Base-by-base conservation (phyloP, 1,140 invertebrate genomes). In the Drosophila kohkoa region DNA sequence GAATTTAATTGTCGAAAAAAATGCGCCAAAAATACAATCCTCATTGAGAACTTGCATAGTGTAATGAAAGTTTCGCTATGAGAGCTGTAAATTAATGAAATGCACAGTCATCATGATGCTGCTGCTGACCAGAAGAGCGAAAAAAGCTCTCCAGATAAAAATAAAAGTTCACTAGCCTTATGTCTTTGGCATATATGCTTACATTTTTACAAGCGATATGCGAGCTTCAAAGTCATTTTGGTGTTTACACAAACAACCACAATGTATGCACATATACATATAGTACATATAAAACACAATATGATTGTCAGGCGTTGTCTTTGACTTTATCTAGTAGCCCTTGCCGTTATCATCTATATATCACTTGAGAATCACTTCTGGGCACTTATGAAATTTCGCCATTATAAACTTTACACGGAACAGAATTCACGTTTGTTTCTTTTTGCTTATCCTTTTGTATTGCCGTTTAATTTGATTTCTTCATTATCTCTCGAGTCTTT, bases 31-130 rank as follows among this genome's bases (percentile, higher is more conserved):
- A 55, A 10, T 2, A 1, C 3, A 20, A 25, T 25, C 0, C 49
- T 1, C 5, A 32, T 32, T 54, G 13, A 11, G 5, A 54, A 3
- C 6, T 13, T 51, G 30, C n/a, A 8, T 5, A 32, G 5, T 38
- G 15, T 15, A 46, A 55, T 25, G 15, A 38, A 59, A 59, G 10
- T 32, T 52, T 38, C 10, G 10, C 7, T 1, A 15, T 8, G 5
- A 30, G 32, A 35, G 2, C 11, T 38, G 1, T 30, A 54, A 20
- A 10, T 54, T 51, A 46, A 45, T 30, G 6, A 38, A 38, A 5
- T 57, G 66, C 16, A 51, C 5, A 41, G 57, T 75, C 66, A 75
- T 75, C 41, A 15, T 75, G 72, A 75, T 70, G 51, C 49, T 75
- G 72, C 11, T 38, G 51, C 11, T 38, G 51, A 13, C 38, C 3